Percentiles rank a stretch among this genome's conserved stretches.
Conservation (phyloP, 64 coral and sea anemone genomes). For the Montipora cactus region DNA sequence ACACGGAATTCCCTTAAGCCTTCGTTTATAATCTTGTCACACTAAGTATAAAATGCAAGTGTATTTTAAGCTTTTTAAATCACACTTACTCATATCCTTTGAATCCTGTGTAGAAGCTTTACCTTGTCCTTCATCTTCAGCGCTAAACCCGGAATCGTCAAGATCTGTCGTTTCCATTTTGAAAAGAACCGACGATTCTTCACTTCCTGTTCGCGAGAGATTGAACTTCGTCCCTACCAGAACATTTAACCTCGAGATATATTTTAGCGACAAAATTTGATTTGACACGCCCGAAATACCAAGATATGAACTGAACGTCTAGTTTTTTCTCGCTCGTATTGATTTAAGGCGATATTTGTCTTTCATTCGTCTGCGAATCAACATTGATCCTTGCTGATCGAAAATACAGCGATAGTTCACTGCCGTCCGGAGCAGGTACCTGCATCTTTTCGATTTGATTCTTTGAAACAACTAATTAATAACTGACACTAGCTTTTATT, state of each 20-base stretch:
- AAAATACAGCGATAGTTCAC: neutral
- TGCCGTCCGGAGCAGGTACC: conserved; percentile 12
- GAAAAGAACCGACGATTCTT: neutral
- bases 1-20: neutral
- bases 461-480: conserved; percentile 4
- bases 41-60: neutral
- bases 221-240: neutral
- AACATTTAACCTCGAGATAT: neutral
- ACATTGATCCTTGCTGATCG: neutral
- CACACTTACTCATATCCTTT: neutral
- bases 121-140: neutral
- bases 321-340: neutral
- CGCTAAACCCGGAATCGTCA: neutral
- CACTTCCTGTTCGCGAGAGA: neutral
- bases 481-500: conserved; percentile 4
- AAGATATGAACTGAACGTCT: too few relatives aligned
- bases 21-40: neutral
- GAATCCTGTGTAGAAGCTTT: neutral
- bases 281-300: neutral
- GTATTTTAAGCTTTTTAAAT: neutral
- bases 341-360: too few relatives aligned
- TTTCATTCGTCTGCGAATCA: too few relatives aligned
- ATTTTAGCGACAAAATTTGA: neutral
- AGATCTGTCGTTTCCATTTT: neutral
- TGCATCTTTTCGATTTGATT: neutral